Conservation (phyloP, 1,140 invertebrate genomes). For the Lanistes nyassanus region DNA sequence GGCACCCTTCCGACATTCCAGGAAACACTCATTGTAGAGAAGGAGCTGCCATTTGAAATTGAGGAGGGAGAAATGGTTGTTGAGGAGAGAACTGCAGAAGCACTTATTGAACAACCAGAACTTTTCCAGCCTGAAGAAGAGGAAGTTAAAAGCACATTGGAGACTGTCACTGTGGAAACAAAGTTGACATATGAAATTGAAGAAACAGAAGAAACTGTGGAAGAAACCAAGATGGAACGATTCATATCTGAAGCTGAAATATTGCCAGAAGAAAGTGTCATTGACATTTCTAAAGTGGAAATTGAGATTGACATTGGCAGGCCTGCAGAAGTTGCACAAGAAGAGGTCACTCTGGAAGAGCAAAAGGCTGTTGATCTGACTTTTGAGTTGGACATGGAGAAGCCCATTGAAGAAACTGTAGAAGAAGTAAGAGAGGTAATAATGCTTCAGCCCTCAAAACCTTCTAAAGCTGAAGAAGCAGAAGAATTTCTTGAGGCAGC, state of each 20-base stretch:
- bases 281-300: constrained; percentile 5
- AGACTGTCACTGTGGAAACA: constrained; percentile 17
- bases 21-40: constrained; percentile 28
- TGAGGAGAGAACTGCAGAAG: constrained; percentile 12
- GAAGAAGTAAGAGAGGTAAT: constrained; percentile 36
- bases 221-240: constrained; percentile 20
- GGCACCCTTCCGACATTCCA: too few species aligned
- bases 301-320: constrained; percentile 17
- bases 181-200: constrained; percentile 19
- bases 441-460: constrained; percentile 16
- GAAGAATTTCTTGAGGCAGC: background rate
- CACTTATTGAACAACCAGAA: constrained; percentile 15
- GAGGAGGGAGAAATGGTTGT: constrained; percentile 26
- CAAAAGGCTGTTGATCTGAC: background rate
- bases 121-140: constrained; percentile 16
- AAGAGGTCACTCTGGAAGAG: constrained; percentile 9
- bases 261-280: constrained; percentile 8
- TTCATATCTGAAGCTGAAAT: constrained; percentile 23
- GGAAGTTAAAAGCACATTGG: constrained; percentile 11
- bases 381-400: constrained; percentile 26
- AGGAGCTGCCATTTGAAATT: constrained; percentile 18
- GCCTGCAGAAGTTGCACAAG: constrained; percentile 19
- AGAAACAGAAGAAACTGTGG: constrained; percentile 25
- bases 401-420: constrained; percentile 34
- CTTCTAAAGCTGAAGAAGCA: constrained; percentile 20